Conservation (phyloP, 2,888 invertebrate genomes). For the Drosophila anceps region DNA sequence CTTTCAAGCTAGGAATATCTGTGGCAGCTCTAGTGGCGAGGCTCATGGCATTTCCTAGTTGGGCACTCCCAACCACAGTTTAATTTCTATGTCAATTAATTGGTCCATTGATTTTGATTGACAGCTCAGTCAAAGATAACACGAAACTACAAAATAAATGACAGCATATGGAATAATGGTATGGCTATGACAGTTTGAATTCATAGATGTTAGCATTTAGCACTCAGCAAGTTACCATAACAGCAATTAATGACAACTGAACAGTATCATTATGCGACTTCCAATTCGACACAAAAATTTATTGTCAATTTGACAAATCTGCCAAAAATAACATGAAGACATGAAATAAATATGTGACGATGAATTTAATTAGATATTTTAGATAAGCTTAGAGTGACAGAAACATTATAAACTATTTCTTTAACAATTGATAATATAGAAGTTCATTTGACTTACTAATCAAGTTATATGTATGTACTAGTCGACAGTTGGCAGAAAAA, state of each 20-base stretch:
- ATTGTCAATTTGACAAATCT: slow-evolving; percentile 1
- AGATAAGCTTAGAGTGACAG: neutral
- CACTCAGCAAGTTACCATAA: neutral
- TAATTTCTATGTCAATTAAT: neutral
- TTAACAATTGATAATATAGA: no score
- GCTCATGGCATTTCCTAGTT: neutral
- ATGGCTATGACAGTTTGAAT: neutral
- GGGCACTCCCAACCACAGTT: neutral
- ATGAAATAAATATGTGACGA: neutral
- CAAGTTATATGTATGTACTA: no score
- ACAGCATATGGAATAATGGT: neutral
- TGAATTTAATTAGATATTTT: neutral
- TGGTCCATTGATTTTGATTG: slow-evolving; percentile 1
- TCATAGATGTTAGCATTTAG: neutral
- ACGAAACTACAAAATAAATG: neutral
- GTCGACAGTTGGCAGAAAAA: no score
- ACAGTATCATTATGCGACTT: neutral
- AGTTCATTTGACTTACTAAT: no score
- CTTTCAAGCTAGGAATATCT: neutral
- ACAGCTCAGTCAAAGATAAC: neutral
- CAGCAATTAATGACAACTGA: neutral
- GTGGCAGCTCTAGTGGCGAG: neutral
- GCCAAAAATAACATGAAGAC: slow-evolving; percentile 2
- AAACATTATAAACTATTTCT: no score
- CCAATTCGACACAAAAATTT: neutral